Conservation (phyloP, 2,797 vertebrate species). For the Clarias laeviceps region DNA sequence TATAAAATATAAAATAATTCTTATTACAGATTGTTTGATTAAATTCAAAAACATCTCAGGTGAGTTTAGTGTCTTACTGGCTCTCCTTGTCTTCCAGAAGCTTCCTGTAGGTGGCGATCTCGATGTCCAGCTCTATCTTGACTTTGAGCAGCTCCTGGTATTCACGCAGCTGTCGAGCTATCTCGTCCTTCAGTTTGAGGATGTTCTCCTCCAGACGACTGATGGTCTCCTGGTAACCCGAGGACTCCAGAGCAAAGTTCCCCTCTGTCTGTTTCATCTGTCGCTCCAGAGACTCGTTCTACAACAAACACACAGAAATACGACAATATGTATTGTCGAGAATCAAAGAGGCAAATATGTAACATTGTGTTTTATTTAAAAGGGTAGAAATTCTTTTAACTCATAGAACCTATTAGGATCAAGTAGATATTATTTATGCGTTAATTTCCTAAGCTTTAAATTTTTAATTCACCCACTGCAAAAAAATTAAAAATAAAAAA, state of each 20-base stretch:
- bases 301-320: slow-evolving; percentile 26
- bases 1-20: too few species aligned
- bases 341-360: background rate
- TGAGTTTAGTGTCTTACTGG: slow-evolving; percentile 74
- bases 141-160: slow-evolving; percentile 95
- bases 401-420: background rate
- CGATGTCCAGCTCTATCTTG: slow-evolving; percentile 96
- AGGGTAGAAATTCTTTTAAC: background rate
- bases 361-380: background rate
- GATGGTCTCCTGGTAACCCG: slow-evolving; percentile 88
- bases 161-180: slow-evolving; percentile 90
- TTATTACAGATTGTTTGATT: background rate
- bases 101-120: slow-evolving; percentile 97
- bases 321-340: background rate
- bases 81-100: slow-evolving; percentile 95
- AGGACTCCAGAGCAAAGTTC: slow-evolving; percentile 84
- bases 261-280: slow-evolving; percentile 94
- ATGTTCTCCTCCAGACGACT: slow-evolving; percentile 89
- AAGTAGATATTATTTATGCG: background rate
- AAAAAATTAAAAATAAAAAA: too few species aligned
- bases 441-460: background rate
- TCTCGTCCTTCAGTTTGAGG: slow-evolving; percentile 95
- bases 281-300: slow-evolving; percentile 94
- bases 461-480: background rate
- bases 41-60: background rate